Percentiles rank a stretch among this genome's conserved stretches.
These are phyloP conservation scores for Parapristionchus giblindavisi DNA, from an alignment of 2,888 invertebrate species.

Conservation along the genomic window DNA sequence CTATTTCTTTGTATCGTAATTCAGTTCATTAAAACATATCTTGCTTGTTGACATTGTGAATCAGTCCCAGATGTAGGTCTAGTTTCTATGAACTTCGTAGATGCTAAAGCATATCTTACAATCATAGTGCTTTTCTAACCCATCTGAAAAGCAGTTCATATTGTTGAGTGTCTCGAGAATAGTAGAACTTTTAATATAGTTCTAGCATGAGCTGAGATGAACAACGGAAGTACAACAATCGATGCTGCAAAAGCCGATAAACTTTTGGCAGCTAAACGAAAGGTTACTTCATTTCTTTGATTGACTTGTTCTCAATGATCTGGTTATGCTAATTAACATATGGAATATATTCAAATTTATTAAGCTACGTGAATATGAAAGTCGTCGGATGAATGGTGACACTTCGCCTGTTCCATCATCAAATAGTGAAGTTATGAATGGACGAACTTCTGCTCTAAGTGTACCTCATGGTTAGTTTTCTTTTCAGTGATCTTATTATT, in stretches of 20 bases:
- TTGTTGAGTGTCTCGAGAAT: no score
- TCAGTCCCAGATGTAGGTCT: not conserved
- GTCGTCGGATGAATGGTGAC: slow-evolving; percentile 40
- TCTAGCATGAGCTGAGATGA: slow-evolving; percentile 33
- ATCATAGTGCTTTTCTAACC: not conserved
- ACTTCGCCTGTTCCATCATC: slow-evolving; percentile 34
- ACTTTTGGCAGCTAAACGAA: slow-evolving; percentile 53
- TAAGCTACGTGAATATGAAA: slow-evolving; percentile 55
- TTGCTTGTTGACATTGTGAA: not conserved
- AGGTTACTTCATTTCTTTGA: slow-evolving; percentile 39
- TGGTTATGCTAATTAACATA: no score
- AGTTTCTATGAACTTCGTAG: not conserved
- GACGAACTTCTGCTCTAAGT: slow-evolving; percentile 8
- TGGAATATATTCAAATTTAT: no score
- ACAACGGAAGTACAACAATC: slow-evolving; percentile 14
- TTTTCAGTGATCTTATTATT: not conserved
- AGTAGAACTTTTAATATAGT: no score
- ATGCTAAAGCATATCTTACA: not conserved
- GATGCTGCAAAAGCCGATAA: slow-evolving; percentile 47
- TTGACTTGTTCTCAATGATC: no score
- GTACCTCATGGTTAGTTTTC: not conserved
- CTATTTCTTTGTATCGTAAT: no score
- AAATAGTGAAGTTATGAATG: slow-evolving; percentile 22
- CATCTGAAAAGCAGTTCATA: no score
- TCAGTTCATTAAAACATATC: not conserved